Conservation (phyloP, 2,797 vertebrate genomes). For the Poeciliopsis infans region DNA sequence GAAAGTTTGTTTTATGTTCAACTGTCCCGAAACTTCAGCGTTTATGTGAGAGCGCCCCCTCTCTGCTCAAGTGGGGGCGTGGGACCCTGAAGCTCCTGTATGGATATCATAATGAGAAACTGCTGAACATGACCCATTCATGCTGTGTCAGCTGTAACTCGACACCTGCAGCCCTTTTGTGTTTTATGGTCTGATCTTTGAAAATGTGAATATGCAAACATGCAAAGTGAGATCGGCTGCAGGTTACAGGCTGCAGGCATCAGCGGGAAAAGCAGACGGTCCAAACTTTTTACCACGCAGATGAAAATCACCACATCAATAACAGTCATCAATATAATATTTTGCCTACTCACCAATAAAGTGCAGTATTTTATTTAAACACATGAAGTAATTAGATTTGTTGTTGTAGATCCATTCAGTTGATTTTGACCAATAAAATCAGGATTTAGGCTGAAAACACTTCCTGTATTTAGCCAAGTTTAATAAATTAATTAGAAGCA, state of each 20-base stretch:
- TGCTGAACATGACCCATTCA: neutral
- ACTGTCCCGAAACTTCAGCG: neutral
- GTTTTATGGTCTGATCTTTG: neutral
- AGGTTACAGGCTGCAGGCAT: neutral
- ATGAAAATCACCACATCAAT: too few species aligned
- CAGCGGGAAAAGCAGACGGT: neutral
- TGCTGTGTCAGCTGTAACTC: neutral
- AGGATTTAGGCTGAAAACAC: neutral
- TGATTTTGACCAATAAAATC: too few species aligned
- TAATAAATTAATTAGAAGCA: too few species aligned
- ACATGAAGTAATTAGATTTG: too few species aligned
- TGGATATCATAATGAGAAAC: neutral
- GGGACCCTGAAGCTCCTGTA: neutral
- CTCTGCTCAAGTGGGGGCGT: neutral
- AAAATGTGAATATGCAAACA: conserved; percentile 4
- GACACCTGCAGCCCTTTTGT: conserved; percentile 9
- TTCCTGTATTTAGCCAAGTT: too few species aligned
- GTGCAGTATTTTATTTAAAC: too few species aligned
- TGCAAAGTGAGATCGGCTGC: neutral
- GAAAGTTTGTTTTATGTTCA: neutral
- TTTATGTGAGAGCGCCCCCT: neutral
- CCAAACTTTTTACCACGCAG: too few species aligned
- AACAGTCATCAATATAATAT: too few species aligned
- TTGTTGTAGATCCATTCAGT: too few species aligned
- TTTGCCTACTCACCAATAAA: too few species aligned